phyloP scores from a whole-genome alignment of 2,888 invertebrate genomes.

The Brassicogethes aeneus region DNA sequence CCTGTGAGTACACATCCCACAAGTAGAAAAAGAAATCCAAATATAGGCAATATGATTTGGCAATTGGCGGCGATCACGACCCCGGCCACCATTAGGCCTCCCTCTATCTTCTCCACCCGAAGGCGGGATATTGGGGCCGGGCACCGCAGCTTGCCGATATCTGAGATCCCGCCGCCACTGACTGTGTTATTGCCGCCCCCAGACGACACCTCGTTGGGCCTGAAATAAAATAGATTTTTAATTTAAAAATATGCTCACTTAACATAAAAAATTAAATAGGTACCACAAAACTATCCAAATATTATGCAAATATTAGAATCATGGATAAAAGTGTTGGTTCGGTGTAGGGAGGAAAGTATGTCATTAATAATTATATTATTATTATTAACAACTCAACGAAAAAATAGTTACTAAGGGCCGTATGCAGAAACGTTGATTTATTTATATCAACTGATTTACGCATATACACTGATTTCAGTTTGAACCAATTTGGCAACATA shows the following conservation, averaged over 20 bases:
- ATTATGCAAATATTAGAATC: too few species aligned
- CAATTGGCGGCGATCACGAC: conserved; percentile 71
- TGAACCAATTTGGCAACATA: too few species aligned
- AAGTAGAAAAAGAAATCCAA: conserved; percentile 66
- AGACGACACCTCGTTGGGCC: conserved; percentile 52
- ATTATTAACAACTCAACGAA: too few species aligned
- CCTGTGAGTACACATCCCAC: conserved; percentile 69
- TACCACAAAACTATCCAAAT: too few species aligned
- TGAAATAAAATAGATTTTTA: conserved; percentile 34
- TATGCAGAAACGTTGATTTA: too few species aligned
- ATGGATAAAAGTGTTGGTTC: too few species aligned
- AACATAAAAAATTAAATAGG: neutral
- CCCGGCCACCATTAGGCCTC: conserved; percentile 66
- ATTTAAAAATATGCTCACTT: neutral
- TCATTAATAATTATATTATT: too few species aligned
- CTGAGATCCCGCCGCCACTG: conserved; percentile 35
- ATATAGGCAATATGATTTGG: conserved; percentile 66
- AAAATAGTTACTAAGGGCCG: too few species aligned
- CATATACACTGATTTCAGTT: too few species aligned
- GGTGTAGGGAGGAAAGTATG: too few species aligned
- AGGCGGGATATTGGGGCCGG: conserved; percentile 60
- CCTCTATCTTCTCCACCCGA: conserved; percentile 68
- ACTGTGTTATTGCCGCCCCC: conserved; percentile 40
- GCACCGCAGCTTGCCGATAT: conserved; percentile 43
- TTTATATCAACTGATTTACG: too few species aligned